Percentiles rank a stretch among this genome's conserved stretches.
phyloP scores from a whole-genome alignment of 2,113 vertebrate genomes.

The Notothenia rossii region DNA sequence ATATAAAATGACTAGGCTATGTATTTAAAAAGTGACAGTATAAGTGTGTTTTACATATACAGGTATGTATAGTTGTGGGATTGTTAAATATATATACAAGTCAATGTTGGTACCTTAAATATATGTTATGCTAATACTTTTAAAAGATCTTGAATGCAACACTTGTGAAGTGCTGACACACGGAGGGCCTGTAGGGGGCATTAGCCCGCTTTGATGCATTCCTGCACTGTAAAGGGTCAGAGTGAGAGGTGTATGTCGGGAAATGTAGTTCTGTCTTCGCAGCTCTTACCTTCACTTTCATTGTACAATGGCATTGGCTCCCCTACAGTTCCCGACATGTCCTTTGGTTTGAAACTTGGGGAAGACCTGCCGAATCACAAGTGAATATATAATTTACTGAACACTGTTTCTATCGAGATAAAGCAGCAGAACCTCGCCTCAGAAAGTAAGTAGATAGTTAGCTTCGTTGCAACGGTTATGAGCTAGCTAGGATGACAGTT shows the following conservation, averaged over 20 bases:
- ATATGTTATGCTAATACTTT: no score
- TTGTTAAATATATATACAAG: no score
- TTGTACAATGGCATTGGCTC: rapidly evolving
- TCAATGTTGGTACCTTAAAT: no score
- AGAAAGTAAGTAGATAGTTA: constrained; percentile 33
- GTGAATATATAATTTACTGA: neutral
- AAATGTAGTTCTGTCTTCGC: constrained; percentile 56
- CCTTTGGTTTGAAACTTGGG: neutral
- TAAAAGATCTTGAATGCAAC: no score
- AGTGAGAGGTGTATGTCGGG: neutral
- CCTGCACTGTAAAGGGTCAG: neutral
- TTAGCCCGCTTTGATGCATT: no score
- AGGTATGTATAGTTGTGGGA: no score
- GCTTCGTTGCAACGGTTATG: no score
- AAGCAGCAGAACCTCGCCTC: neutral
- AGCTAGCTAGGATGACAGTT: neutral
- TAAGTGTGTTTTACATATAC: no score
- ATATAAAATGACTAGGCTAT: no score
- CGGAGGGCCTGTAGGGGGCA: no score
- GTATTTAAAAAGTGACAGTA: no score
- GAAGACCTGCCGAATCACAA: constrained; percentile 10
- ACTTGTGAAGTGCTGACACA: no score
- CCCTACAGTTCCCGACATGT: constrained; percentile 65
- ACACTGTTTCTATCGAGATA: neutral
- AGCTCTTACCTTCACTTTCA: rapidly evolving